Base-by-base conservation (phyloP, 2,113 vertebrate species). In the Regulus satrapa region DNA sequence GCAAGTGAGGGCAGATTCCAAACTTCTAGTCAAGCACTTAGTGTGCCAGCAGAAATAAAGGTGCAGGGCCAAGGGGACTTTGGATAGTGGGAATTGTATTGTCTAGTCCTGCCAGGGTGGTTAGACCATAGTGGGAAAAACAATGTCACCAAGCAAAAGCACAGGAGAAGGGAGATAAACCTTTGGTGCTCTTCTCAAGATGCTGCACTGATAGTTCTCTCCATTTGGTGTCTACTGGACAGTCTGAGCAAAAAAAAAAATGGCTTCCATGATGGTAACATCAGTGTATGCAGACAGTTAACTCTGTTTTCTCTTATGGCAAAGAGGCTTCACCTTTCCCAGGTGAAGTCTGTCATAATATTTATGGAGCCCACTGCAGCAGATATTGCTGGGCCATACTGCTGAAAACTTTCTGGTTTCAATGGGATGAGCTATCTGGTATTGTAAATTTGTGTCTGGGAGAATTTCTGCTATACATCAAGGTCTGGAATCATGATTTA, bases 91-190 rank as follows among this genome's bases (percentile, higher is more conserved):
- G 36, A 58, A 58, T 73, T 77, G 8, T 40, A n/a, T 49, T 81
- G 23, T 56, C 14, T 32, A 64, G 52, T 5, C 3, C 24, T 43
- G 29, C 1, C 36, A 81, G 26, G 8, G 18, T 43, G 15, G 16
- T 66, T 45, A 31, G 12, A 71, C 13, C 40, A 7, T 59, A 61
- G 12, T 13, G 68, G 6, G 21, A 29, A 69, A 76, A 77, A 5
- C 10, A 66, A 10, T 8, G 9, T 51, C 54, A 25, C 19, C 32
- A 67, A 56, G 17, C 3, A 89, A 91, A 84, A 77, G 6, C 32
- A 29, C 9, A 1, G 1, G 0, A 1, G 23, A 51, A 73, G 36
- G 59, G 26, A 68, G 4, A 26, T 5, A 61, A 48, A 8, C 5
- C 1, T 3, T 1, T 34, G 16, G 2, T 19, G 3, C 18, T 64